These are phyloP conservation scores for Villa cingulata DNA, from an alignment of 2,888 invertebrate genomes.

Conservation along the genomic window DNA sequence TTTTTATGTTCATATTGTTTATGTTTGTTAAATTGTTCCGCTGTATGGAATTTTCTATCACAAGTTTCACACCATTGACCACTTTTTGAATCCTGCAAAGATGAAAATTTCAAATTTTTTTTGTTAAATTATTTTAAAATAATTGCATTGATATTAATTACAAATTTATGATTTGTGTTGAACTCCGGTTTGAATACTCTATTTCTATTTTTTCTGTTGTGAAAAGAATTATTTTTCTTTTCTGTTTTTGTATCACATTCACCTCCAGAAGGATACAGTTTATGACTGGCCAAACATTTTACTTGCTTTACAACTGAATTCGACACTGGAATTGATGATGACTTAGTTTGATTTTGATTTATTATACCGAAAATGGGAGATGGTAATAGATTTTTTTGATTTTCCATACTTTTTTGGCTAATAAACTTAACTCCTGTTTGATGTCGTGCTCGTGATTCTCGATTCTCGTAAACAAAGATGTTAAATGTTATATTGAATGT, in stretches of 20 bases:
- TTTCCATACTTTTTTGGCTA: no score
- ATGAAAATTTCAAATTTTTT: not conserved
- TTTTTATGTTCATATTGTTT: constrained; percentile 57
- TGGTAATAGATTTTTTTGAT: not conserved
- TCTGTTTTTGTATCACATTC: not conserved
- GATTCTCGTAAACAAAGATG: no score
- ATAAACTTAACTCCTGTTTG: no score
- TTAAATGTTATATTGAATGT: no score
- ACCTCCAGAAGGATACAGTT: not conserved
- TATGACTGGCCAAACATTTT: not conserved
- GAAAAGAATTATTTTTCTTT: no score
- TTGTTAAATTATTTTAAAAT: not conserved
- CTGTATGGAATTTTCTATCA: constrained; percentile 54
- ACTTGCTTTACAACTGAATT: not conserved
- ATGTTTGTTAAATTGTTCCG: constrained; percentile 50
- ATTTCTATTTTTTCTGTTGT: no score
- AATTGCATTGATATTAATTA: not conserved
- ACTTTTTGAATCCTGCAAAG: not conserved
- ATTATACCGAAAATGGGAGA: not conserved
- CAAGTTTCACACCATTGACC: constrained; percentile 57
- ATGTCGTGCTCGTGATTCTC: no score
- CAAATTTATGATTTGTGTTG: no score
- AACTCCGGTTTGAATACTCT: not conserved
- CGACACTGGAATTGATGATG: not conserved
- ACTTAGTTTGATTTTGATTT: not conserved